Percentiles rank a stretch among this genome's conserved stretches.
These are phyloP conservation scores for Chironomus tepperi DNA, from an alignment of 1,140 invertebrate genomes.

Conservation along the genomic window DNA sequence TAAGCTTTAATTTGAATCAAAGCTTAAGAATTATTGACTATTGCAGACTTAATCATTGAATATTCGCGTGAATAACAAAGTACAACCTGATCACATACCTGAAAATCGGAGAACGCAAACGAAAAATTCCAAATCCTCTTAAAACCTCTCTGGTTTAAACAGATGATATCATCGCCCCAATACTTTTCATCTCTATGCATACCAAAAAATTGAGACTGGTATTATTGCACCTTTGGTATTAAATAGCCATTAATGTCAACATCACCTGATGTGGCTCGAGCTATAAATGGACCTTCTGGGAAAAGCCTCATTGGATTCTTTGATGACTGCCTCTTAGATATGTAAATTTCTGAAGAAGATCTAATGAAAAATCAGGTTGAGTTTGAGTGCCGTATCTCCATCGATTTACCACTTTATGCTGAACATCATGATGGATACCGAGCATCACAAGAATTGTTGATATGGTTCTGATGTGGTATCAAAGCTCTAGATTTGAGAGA, in stretches of 20 bases:
- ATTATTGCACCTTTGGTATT: neutral
- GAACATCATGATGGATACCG: slow-evolving; percentile 50
- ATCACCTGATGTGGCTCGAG: slow-evolving; percentile 23
- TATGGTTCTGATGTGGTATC: slow-evolving; percentile 53
- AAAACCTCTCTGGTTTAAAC: too few species aligned
- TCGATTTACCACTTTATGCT: slow-evolving; percentile 40
- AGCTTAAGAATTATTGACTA: too few species aligned
- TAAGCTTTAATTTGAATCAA: too few species aligned
- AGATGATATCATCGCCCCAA: too few species aligned
- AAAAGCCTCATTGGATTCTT: slow-evolving; percentile 29
- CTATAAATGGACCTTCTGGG: slow-evolving; percentile 27
- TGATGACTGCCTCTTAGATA: slow-evolving; percentile 30
- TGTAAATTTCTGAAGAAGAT: slow-evolving; percentile 24
- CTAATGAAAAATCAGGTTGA: neutral
- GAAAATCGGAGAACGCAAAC: too few species aligned
- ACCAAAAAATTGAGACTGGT: neutral
- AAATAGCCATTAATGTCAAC: slow-evolving; percentile 20
- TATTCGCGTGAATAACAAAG: too few species aligned
- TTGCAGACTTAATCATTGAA: too few species aligned
- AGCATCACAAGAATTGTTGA: slow-evolving; percentile 52
- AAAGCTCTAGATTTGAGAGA: slow-evolving; percentile 30
- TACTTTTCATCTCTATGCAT: neutral
- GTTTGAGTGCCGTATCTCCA: slow-evolving; percentile 25
- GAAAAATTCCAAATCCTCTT: too few species aligned
- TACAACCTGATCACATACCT: too few species aligned